Base-by-base conservation (phyloP, 2,113 vertebrate species). In the Falco punctatus region DNA sequence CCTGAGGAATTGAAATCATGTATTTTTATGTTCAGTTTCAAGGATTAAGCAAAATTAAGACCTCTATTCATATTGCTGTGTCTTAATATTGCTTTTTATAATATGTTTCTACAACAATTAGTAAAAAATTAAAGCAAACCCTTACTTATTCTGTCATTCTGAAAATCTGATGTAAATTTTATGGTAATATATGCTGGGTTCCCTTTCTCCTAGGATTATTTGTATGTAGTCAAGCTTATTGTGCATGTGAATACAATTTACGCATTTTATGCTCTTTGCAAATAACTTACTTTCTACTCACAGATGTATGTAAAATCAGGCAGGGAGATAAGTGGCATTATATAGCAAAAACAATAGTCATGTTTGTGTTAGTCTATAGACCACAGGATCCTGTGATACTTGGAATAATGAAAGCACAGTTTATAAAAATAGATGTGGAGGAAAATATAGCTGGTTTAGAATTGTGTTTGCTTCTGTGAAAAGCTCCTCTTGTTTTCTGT, bases 401-500 rank as follows among this genome's bases (percentile, higher is more conserved):
- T 77, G 62, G 58, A 90, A 90, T 95, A 96, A 96, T 94, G 85
- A 86, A 94, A 94, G 81, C 54, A 75, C 62, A 95, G 62, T 94
- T 91, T 77, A 48, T 93, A 77, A 86, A 92, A 94, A 55, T 32
- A 83, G 51, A 90, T 73, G 49, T 62, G 64, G 38, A 81, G 55
- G 67, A 72, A 82, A 82, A 62, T 73, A 54, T 54, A 61, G 42
- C 81, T 83, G 67, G 17, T 73, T 85, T 86, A 71, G 85, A 69
- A 77, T 75, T 88, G 46, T 77, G 19, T 58, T 86, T 74, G 40
- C 40, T 75, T 85, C 71, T 80, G 6, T 85, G 78, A 91, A 90
- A 85, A 90, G 74, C 81, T 92, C 23, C 32, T 58, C 40, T 75
- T 88, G 62, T 94, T 89, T 90, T 82, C 71, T 62, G 0, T 72